Evolutionary conservation across 2,888 invertebrate species (phyloP).

Genomic region (Drosophila pegasa): DNA sequence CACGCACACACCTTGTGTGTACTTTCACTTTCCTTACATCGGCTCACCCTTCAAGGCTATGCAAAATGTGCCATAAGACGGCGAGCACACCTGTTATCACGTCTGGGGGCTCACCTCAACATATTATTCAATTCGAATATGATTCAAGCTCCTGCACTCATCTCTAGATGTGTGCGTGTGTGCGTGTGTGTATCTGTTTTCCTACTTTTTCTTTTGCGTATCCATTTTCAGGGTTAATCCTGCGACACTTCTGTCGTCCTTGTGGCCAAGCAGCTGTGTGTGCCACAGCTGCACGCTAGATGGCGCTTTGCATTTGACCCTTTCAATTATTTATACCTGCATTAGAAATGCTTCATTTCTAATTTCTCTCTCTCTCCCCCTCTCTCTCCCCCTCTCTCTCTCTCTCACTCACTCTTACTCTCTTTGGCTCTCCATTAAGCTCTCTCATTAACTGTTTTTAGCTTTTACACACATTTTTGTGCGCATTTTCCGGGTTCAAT

Average conservation of each 20-base stretch:
- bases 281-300: slow-evolving; percentile 27
- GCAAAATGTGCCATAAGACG: slow-evolving; percentile 59
- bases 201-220: slow-evolving; percentile 1
- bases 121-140: slow-evolving; percentile 44
- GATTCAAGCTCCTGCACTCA: slow-evolving; percentile 42
- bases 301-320: slow-evolving; percentile 27
- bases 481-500: slow-evolving; percentile 16
- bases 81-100: slow-evolving; percentile 73
- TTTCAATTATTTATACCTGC: not conserved
- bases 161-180: not conserved
- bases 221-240: slow-evolving; percentile 52
- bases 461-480: slow-evolving; percentile 9
- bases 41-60: slow-evolving; percentile 44
- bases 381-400: not conserved
- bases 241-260: slow-evolving; percentile 28
- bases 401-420: not conserved
- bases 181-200: not conserved
- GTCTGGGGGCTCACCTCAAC: slow-evolving; percentile 53
- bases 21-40: slow-evolving; percentile 57
- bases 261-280: slow-evolving; percentile 7
- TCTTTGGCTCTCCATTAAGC: not conserved
- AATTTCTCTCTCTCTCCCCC: not conserved
- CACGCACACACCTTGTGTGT: slow-evolving; percentile 4
- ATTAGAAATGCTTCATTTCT: not conserved
- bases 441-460: slow-evolving; percentile 8